These are phyloP conservation scores for Chloroceryle inda DNA, from an alignment of 2,797 vertebrate species.

Conservation along the genomic window DNA sequence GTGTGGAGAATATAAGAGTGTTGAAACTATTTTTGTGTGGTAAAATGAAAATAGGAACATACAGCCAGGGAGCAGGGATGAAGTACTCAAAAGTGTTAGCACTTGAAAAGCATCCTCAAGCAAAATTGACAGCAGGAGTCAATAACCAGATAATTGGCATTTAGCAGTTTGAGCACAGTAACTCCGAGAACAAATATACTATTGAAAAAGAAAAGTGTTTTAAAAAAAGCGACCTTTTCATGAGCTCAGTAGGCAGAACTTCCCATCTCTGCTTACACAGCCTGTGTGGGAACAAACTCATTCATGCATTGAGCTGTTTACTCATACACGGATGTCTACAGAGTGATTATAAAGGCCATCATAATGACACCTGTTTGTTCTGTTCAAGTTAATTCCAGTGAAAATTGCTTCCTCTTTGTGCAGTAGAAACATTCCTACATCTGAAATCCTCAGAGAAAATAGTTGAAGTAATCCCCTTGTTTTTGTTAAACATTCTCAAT, in stretches of 20 bases:
- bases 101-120: neutral
- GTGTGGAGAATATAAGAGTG: neutral
- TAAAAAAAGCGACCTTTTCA: neutral
- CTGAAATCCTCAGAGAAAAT: slow-evolving; percentile 25
- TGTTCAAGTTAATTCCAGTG: slow-evolving; percentile 28
- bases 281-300: neutral
- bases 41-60: neutral
- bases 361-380: slow-evolving; percentile 17
- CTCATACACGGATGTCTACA: neutral
- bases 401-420: slow-evolving; percentile 44
- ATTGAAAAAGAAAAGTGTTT: neutral
- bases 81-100: neutral
- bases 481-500: slow-evolving; percentile 21
- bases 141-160: neutral
- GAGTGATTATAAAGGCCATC: neutral
- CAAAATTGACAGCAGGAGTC: neutral
- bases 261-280: neutral
- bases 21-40: neutral
- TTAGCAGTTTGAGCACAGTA: neutral
- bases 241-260: neutral
- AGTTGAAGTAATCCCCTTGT: slow-evolving; percentile 25
- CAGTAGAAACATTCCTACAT: slow-evolving; percentile 20
- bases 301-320: neutral
- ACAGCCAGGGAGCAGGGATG: neutral
- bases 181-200: neutral